phyloP scores from a whole-genome alignment of 2,113 vertebrate genomes.

The Centrocercus urophasianus region DNA sequence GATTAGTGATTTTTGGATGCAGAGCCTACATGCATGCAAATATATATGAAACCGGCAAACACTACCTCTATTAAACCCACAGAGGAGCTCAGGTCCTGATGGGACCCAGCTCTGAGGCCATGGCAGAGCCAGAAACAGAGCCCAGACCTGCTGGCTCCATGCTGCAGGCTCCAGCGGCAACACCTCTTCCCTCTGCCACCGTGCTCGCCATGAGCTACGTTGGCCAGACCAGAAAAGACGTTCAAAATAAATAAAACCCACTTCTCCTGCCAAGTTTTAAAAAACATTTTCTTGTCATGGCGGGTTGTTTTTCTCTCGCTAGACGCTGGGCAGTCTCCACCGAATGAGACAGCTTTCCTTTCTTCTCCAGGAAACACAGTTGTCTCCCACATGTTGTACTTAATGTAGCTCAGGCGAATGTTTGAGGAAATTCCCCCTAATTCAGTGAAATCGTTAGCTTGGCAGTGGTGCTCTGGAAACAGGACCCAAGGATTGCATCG shows the following conservation, averaged over 20 bases:
- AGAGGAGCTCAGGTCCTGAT: neutral
- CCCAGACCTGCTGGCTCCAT: constrained; percentile 61
- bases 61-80: neutral
- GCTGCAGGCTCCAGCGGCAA: constrained; percentile 49
- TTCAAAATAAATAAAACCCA: constrained; percentile 60
- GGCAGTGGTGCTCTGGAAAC: constrained; percentile 75
- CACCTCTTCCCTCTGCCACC: constrained; percentile 37
- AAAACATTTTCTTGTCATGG: constrained; percentile 65
- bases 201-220: constrained; percentile 38
- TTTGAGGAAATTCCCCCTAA: constrained; percentile 79
- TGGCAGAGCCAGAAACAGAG: neutral
- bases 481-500: constrained; percentile 32
- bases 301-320: constrained; percentile 61
- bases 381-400: constrained; percentile 76
- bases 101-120: constrained; percentile 39
- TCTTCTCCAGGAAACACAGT: constrained; percentile 78
- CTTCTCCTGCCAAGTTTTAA: constrained; percentile 34
- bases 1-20: neutral
- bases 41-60: neutral
- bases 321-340: constrained; percentile 64
- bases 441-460: constrained; percentile 78
- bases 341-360: constrained; percentile 71
- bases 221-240: constrained; percentile 64
- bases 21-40: constrained; percentile 2
- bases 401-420: constrained; percentile 72